These are phyloP conservation scores for Clamator glandarius DNA, from an alignment of 2,797 vertebrate genomes.

Conservation along the genomic window DNA sequence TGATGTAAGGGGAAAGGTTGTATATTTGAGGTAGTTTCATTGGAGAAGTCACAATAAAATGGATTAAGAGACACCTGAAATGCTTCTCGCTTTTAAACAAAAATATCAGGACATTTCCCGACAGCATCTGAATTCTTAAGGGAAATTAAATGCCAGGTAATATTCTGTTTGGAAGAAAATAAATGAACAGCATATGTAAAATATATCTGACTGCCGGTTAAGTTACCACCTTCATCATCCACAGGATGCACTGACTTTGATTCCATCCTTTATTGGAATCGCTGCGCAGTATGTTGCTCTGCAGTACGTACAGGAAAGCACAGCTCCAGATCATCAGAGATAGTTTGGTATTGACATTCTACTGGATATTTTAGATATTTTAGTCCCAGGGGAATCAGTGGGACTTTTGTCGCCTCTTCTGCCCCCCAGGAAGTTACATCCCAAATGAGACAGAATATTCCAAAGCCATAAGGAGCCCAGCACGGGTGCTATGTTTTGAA, in stretches of 20 bases:
- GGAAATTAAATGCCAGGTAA: slow-evolving; percentile 39
- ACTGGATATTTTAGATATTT: not conserved
- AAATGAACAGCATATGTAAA: slow-evolving; percentile 27
- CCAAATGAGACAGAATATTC: not conserved
- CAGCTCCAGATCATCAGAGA: not conserved
- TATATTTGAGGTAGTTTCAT: not conserved
- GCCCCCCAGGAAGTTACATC: not conserved
- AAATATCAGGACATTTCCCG: slow-evolving; percentile 14
- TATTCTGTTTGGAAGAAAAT: slow-evolving; percentile 10
- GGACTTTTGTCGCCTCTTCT: not conserved
- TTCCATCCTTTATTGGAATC: not conserved
- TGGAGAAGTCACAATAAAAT: slow-evolving; percentile 19
- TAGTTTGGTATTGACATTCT: not conserved
- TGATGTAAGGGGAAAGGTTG: slow-evolving; percentile 14
- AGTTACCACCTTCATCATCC: not conserved
- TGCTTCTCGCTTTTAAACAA: not conserved
- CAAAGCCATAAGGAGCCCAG: rapidly evolving
- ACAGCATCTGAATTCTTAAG: slow-evolving; percentile 25
- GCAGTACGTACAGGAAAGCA: not conserved
- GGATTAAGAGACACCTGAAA: slow-evolving; percentile 22
- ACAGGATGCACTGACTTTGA: not conserved
- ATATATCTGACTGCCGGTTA: not conserved
- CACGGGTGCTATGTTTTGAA: not conserved
- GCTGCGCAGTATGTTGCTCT: rapidly evolving
- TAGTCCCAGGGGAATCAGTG: not conserved